Evolutionary conservation across 2,113 vertebrate species (phyloP), one percentile per base, ranked within the genome.

Genomic region (Vulpes vulpes): DNA sequence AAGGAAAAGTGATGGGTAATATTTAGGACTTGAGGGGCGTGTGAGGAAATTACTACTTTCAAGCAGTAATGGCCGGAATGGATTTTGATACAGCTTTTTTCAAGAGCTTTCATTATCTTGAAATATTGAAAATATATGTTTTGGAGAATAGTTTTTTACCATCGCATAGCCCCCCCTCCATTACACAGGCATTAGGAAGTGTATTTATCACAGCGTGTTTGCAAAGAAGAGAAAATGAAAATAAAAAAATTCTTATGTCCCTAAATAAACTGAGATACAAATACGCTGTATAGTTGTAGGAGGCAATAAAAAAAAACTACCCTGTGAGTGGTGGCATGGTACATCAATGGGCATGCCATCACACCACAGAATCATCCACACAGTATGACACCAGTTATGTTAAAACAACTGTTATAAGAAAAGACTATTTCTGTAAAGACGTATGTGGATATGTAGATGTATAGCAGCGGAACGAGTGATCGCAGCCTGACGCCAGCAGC

Each of bases 91-190:
- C 9, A 92, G 9, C 2, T 19, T 95, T 71, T 97, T 86, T 79
- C 19, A 87, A 97, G 35, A 85, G 25, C 8, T 69, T 97, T 86
- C 2, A 55, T 76, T 92, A 38, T 71, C 15, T 38, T 59, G 8
- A 87, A 95, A 88, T 94, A 92, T 30, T 87, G 88, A 69, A 89
- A 80, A 96, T 82, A 62, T 16, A 71, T 67, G 23, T 38, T 96
- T 95, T 67, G 22, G 38, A 88, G n/a, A 85, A 73, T 78, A 60
- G 17, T 53, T 73, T 96, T 71, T 65, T 57, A 32, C 7, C 7
- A 51, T 94, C 30, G 1, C 53, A 0, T 76, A 23, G 7, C 38
- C 93, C 11, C 15, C 15, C 79, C 23, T 14, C 9, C 7, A 65
- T 49, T 85, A 74, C n/a, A 71, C 1, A 51, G 20, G 27, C 14